A percentile compares a stretch with the other conserved stretches of the same genome.
Evolutionary conservation across 92 coral and sea anemone species (phyloP).

Genomic region (Nematostella vectensis): DNA sequence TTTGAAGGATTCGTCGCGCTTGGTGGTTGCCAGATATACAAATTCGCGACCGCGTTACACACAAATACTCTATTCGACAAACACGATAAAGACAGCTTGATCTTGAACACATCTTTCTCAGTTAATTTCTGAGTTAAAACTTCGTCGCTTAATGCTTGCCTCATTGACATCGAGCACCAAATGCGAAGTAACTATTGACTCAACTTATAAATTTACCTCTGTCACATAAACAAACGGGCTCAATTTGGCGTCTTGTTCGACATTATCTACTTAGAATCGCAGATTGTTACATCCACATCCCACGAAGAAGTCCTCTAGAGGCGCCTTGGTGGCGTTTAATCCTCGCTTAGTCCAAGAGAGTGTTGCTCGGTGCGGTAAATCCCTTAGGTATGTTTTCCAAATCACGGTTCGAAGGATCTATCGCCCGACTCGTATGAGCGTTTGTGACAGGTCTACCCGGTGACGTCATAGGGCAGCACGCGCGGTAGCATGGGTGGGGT

Average conservation of each 20-base stretch:
- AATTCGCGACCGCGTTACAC: slow-evolving; percentile 71
- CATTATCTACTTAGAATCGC: not conserved
- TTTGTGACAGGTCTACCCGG: too few relatives aligned
- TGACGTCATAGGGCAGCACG: too few relatives aligned
- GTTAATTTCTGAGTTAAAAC: slow-evolving; percentile 52
- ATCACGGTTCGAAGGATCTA: not conserved
- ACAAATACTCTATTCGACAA: slow-evolving; percentile 94
- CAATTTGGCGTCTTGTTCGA: not conserved
- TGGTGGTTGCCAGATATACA: slow-evolving; percentile 80
- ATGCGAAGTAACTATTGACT: not conserved
- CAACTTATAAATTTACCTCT: too few relatives aligned
- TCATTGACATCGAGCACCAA: slow-evolving; percentile 45
- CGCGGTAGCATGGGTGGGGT: too few relatives aligned
- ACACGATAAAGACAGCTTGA: slow-evolving; percentile 83
- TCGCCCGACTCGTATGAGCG: too few relatives aligned
- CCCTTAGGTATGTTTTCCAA: not conserved
- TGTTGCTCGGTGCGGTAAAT: not conserved
- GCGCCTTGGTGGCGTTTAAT: not conserved
- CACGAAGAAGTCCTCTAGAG: not conserved
- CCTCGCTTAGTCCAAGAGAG: not conserved
- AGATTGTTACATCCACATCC: not conserved
- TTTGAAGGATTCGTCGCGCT: slow-evolving; percentile 48
- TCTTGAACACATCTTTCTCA: slow-evolving; percentile 88
- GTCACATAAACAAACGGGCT: too few relatives aligned
- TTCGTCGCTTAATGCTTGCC: slow-evolving; percentile 63